Evolutionary conservation across 2,888 invertebrate genomes (phyloP), one percentile per base, ranked within the genome.

Genomic region (Ophion ventricosus): DNA sequence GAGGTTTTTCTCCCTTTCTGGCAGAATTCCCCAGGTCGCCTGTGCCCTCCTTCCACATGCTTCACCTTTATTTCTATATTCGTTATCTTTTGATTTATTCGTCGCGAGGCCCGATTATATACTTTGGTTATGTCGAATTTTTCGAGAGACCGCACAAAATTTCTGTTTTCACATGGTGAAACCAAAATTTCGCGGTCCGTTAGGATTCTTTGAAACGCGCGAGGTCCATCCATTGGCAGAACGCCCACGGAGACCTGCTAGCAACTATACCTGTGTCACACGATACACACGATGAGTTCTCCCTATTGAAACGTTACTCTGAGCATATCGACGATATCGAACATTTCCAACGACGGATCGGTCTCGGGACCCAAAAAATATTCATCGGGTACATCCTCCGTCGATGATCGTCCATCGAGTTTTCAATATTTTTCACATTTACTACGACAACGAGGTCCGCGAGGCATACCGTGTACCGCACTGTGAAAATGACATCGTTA

Each of bases 1-100:
- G 49, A 77, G 76, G 75, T 80, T 85, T 80, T 82, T 82, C 73
- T 76, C 70, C 56, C 67, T 82, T 85, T 85, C 82, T 80, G 73
- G 29, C 67, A 23, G 56, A 80, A 85, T 82, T 77, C 59, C 43
- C 4, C 67, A 40, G 43, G n/a, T 75, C 25, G 54, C 23, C 43
- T 76, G 14, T 59, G 63, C 20, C 14, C 17, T 64, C 54, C 66
- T 23, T 54, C 23, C 49, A 57, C n/a, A n/a, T 35, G 26, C 49
- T 14, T 25, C 74, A 49, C 29, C 26, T 20, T 26, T 20, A 26
- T 56, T 57, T 69, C 29, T 67, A 23, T 49, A 54, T 80, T 80
- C 74, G 64, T 83, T 80, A 81, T 77, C 80, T 72, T 63, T 43
- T 76, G 84, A 81, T 84, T 84, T 72, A 75, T 78, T 79, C 75